Evolutionary conservation across 2,797 vertebrate genomes (phyloP).

Genomic region (Semotilus atromaculatus): DNA sequence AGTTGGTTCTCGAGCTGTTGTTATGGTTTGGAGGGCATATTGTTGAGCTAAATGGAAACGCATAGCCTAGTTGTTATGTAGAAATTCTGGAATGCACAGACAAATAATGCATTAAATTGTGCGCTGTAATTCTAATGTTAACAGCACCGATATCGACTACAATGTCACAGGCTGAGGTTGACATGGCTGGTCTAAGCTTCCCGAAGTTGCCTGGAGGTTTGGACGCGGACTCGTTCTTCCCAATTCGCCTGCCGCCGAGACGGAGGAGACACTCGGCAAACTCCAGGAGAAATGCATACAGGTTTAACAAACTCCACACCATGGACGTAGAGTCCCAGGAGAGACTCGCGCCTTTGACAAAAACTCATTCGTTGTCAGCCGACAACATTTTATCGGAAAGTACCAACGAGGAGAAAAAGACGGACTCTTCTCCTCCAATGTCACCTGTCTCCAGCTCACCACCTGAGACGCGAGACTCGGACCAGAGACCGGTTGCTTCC

Average conservation of each 20-base stretch:
- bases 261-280: constrained; percentile 76
- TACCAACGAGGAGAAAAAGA: constrained; percentile 37
- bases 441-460: constrained; percentile 44
- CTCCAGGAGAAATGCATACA: constrained; percentile 74
- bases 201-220: constrained; percentile 57
- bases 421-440: constrained; percentile 6
- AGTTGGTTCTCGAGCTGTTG: constrained; percentile 9
- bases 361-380: constrained; percentile 63
- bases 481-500: constrained; percentile 6
- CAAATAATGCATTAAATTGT: neutral
- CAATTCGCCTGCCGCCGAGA: constrained; percentile 66
- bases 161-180: constrained; percentile 80
- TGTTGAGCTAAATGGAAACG: neutral
- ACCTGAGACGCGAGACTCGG: constrained; percentile 33
- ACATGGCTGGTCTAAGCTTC: constrained; percentile 65
- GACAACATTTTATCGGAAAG: constrained; percentile 60
- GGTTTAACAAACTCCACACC: constrained; percentile 75
- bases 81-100: neutral
- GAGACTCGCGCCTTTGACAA: constrained; percentile 59
- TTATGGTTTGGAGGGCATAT: neutral
- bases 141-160: neutral
- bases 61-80: neutral
- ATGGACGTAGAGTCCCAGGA: constrained; percentile 75
- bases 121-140: constrained; percentile 7
- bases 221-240: constrained; percentile 61